phyloP scores from a whole-genome alignment of 2,888 invertebrate genomes.

The Apodemia zela region DNA sequence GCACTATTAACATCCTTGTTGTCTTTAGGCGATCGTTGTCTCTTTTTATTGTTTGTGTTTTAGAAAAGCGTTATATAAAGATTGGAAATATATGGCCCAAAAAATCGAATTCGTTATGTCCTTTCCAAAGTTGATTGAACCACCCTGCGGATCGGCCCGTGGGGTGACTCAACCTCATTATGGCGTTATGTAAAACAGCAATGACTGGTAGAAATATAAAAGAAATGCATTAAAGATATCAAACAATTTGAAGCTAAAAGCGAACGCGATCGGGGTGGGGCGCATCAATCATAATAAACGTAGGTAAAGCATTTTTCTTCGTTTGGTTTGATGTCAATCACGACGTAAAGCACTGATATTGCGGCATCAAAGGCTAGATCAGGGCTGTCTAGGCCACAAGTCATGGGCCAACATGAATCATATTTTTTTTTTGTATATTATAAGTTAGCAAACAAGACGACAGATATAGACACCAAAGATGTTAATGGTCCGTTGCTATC shows the following conservation, averaged over 20 bases:
- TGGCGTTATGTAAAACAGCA: slow-evolving; percentile 8
- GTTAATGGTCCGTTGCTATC: no score
- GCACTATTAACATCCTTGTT: no score
- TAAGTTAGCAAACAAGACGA: no score
- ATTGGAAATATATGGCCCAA: no score
- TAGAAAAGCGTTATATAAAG: no score
- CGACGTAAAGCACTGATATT: background rate
- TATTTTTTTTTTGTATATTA: no score
- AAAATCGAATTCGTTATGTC: background rate
- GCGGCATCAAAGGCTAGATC: slow-evolving; percentile 16
- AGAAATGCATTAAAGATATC: slow-evolving; percentile 14
- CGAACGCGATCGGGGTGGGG: slow-evolving; percentile 8
- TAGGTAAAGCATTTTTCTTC: slow-evolving; percentile 12
- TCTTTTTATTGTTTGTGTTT: no score
- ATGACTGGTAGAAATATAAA: slow-evolving; percentile 1
- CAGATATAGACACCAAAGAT: no score
- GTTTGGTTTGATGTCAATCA: slow-evolving; percentile 7
- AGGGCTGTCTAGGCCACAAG: background rate
- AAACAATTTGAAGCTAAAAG: slow-evolving; percentile 8
- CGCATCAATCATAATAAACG: slow-evolving; percentile 13
- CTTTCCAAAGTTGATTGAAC: background rate
- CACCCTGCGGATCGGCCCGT: background rate
- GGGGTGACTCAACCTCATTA: background rate
- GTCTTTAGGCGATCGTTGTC: no score
- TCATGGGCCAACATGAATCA: no score